Percentiles rank a stretch among this genome's conserved stretches.
Evolutionary conservation across 1,140 invertebrate species (phyloP).

Genomic region (Trichomalopsis sarcophagae): DNA sequence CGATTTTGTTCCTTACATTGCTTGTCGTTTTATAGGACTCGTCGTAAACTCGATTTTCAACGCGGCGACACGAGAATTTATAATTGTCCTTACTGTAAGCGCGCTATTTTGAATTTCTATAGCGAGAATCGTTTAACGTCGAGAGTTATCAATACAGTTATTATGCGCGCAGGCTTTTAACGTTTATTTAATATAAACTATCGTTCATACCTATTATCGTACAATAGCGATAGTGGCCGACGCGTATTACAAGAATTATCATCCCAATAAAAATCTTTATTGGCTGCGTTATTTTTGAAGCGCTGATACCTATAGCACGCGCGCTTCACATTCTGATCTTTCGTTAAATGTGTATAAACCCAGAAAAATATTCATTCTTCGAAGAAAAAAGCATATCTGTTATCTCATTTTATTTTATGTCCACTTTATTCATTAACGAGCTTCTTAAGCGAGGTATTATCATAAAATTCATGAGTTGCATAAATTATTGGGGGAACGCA

Average conservation of each 20-base stretch:
- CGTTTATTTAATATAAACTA: constrained; percentile 46
- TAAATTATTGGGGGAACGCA: constrained; percentile 46
- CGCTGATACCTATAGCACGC: constrained; percentile 15
- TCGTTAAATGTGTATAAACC: constrained; percentile 30
- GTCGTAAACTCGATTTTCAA: not conserved
- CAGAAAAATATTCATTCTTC: constrained; percentile 34
- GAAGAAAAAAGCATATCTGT: constrained; percentile 37
- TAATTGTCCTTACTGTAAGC: not conserved
- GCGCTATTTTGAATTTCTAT: too few relatives aligned
- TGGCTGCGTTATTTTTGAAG: constrained; percentile 19
- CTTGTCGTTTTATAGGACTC: not conserved
- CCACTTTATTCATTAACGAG: constrained; percentile 52
- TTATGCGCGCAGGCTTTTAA: constrained; percentile 21
- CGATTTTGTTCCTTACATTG: not conserved
- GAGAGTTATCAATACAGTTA: constrained; percentile 14
- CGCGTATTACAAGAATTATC: constrained; percentile 42
- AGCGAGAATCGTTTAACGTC: not conserved
- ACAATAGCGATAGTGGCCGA: constrained; percentile 21
- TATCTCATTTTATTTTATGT: constrained; percentile 48
- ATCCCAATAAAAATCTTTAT: constrained; percentile 47
- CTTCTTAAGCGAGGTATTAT: constrained; percentile 44
- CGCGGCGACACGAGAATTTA: not conserved
- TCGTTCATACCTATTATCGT: constrained; percentile 27
- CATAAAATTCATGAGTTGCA: constrained; percentile 51
- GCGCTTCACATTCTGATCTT: constrained; percentile 38